A percentile compares a stretch with the other conserved stretches of the same genome.
Evolutionary conservation across 2,113 vertebrate species (phyloP).

Genomic region (Aptenodytes patagonicus): DNA sequence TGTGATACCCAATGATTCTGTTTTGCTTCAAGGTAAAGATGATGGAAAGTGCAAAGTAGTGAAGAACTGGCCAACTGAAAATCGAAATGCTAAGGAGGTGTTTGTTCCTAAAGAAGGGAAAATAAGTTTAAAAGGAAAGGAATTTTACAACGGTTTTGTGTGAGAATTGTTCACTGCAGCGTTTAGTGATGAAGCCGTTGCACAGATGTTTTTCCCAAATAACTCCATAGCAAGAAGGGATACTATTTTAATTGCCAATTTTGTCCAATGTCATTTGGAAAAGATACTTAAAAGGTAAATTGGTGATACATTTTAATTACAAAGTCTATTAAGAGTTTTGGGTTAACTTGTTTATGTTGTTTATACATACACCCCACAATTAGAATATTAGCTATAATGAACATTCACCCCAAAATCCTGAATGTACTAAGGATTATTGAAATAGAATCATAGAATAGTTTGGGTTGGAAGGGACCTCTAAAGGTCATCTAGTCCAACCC

Average conservation of each 20-base stretch:
- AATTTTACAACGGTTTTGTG: neutral
- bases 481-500: too few species aligned
- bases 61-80: neutral
- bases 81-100: neutral
- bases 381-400: neutral
- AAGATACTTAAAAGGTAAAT: neutral
- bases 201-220: neutral
- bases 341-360: neutral
- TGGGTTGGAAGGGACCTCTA: too few species aligned
- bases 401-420: neutral
- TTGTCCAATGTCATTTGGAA: neutral
- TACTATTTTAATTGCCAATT: neutral
- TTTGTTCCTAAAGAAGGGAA: neutral
- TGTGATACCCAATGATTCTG: accelerated
- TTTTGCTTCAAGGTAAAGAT: neutral
- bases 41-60: neutral
- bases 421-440: neutral
- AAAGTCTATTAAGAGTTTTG: neutral
- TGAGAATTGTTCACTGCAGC: neutral
- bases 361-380: neutral
- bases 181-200: neutral
- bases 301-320: neutral
- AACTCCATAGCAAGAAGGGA: neutral
- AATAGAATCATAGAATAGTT: neutral
- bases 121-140: neutral